Percentiles rank a stretch among this genome's conserved stretches.
Evolutionary conservation across 1,140 invertebrate species (phyloP).

Genomic region (Ceratina calcarata): DNA sequence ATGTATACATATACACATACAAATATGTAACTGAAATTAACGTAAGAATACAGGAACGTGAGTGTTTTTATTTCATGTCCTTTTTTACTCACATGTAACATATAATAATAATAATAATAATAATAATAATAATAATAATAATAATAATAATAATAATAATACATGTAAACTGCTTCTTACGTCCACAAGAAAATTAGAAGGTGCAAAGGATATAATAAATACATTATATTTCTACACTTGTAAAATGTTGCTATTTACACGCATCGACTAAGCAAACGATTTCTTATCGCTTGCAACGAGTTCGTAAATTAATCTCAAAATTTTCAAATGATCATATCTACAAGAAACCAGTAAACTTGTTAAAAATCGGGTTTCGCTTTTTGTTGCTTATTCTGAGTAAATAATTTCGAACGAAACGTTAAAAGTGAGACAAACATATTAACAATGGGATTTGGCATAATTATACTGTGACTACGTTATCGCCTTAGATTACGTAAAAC

Average conservation of each 20-base stretch:
- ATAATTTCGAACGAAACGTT: no score
- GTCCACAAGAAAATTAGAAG: conserved; percentile 3
- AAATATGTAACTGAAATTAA: neutral
- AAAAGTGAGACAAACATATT: neutral
- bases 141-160: conserved; percentile 31
- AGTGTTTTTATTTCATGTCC: conserved; percentile 24
- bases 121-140: conserved; percentile 48
- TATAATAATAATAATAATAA: conserved; percentile 24
- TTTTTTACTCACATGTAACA: conserved; percentile 38
- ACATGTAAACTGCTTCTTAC: conserved; percentile 32
- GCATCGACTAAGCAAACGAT: conserved; percentile 11
- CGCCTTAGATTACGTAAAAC: neutral
- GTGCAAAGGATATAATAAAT: conserved; percentile 39
- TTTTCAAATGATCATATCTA: conserved; percentile 2
- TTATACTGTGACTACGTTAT: neutral
- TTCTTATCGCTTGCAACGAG: neutral
- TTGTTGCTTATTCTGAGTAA: no score
- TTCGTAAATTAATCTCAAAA: neutral
- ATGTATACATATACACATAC: no score
- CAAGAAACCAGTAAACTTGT: neutral
- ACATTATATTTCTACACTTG: conserved; percentile 31
- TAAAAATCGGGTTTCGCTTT: neutral
- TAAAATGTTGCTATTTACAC: conserved; percentile 51
- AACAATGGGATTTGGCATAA: neutral
- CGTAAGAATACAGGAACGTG: neutral